phyloP scores from a whole-genome alignment of 1,140 invertebrate genomes.

The Mylabris phalerata region DNA sequence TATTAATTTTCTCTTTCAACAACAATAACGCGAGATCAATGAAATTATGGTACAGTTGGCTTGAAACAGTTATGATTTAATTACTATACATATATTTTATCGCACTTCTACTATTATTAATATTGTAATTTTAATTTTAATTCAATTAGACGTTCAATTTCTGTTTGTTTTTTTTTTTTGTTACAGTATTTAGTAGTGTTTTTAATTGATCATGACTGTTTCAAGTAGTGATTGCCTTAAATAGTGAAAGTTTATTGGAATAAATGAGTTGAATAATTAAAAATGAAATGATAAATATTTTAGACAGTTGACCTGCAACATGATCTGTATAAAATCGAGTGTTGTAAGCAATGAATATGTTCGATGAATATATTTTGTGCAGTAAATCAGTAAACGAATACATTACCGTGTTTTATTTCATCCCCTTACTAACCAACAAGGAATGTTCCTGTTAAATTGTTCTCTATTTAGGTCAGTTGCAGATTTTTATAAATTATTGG shows the following conservation, averaged over 20 bases:
- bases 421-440: not conserved
- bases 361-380: constrained; percentile 42
- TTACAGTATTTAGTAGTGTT: not conserved
- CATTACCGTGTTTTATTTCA: constrained; percentile 29
- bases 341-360: constrained; percentile 40
- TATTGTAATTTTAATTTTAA: no score
- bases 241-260: not conserved
- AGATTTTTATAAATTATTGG: no score
- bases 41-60: constrained; percentile 13
- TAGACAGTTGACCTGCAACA: constrained; percentile 34
- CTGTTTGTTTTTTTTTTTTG: constrained; percentile 5
- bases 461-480: no score
- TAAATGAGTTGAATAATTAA: no score
- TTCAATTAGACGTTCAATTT: not conserved
- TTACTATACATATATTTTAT: no score
- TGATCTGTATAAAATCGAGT: constrained; percentile 37
- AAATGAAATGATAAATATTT: no score
- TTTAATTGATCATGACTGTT: constrained; percentile 25
- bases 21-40: not conserved
- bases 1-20: no score
- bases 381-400: constrained; percentile 40
- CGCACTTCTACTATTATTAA: not conserved
- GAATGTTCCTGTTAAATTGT: no score
- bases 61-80: constrained; percentile 19
- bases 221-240: constrained; percentile 19